Percentiles rank a stretch among this genome's conserved stretches.
phyloP scores from a whole-genome alignment of 2,888 invertebrate species.

The Cetonia aurata region DNA sequence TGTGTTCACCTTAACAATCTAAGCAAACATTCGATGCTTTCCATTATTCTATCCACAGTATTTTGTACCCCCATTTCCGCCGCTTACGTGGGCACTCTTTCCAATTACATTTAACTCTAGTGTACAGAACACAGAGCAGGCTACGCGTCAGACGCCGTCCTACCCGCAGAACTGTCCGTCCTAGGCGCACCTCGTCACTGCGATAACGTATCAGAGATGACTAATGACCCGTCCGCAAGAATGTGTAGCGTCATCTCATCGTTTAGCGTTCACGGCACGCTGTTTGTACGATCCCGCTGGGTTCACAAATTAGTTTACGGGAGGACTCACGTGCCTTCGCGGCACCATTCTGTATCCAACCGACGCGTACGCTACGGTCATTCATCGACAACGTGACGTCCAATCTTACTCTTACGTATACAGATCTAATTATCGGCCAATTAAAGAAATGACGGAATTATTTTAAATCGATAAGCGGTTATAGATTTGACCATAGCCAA shows the following conservation, averaged over 20 bases:
- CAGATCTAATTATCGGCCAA: background rate
- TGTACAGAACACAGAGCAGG: too few species aligned
- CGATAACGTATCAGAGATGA: slow-evolving; percentile 66
- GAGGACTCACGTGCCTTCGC: slow-evolving; percentile 62
- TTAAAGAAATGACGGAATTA: slow-evolving; percentile 1
- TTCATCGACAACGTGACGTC: slow-evolving; percentile 41
- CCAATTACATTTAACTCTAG: slow-evolving; percentile 10
- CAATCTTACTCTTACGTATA: slow-evolving; percentile 48
- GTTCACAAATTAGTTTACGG: slow-evolving; percentile 75
- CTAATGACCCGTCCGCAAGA: slow-evolving; percentile 66
- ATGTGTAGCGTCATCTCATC: slow-evolving; percentile 74
- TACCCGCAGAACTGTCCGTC: slow-evolving; percentile 52
- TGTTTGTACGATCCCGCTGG: slow-evolving; percentile 74
- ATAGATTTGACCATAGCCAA: background rate
- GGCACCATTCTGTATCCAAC: slow-evolving; percentile 16
- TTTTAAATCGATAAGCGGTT: background rate
- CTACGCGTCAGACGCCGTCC: background rate
- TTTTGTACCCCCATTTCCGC: background rate
- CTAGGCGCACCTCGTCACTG: slow-evolving; percentile 65
- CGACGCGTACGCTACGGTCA: slow-evolving; percentile 1
- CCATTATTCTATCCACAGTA: background rate
- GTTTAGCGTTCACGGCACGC: slow-evolving; percentile 68
- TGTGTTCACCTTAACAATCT: too few species aligned
- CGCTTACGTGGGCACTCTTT: slow-evolving; percentile 13
- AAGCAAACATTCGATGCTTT: too few species aligned